Percentiles rank a stretch among this genome's conserved stretches.
Evolutionary conservation across 1,140 invertebrate species (phyloP).

Genomic region (Eufriesea mexicana): DNA sequence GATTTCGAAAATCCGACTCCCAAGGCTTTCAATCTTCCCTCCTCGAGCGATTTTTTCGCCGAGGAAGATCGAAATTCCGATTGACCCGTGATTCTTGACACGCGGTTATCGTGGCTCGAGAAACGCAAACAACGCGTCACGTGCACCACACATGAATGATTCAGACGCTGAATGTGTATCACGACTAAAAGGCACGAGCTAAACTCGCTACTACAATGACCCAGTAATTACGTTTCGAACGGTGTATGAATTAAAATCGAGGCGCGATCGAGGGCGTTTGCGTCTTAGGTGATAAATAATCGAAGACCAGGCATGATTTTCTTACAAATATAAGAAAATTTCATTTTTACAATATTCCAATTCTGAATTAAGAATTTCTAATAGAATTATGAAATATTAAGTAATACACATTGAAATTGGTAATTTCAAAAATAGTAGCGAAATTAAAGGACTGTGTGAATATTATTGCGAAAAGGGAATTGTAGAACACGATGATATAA

Average conservation of each 20-base stretch:
- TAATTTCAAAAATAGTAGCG: no score
- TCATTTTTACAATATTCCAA: no score
- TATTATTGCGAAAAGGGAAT: no score
- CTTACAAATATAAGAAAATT: no score
- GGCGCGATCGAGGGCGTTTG: neutral
- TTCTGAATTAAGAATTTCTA: no score
- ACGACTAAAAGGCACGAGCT: neutral
- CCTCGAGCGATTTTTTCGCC: neutral
- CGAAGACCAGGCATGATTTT: no score
- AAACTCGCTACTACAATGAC: constrained; percentile 5
- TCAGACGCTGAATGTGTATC: neutral
- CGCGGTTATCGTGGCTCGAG: constrained; percentile 14
- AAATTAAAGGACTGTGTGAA: no score
- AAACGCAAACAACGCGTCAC: constrained; percentile 33
- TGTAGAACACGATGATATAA: no score
- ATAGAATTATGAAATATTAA: no score
- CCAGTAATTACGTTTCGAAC: constrained; percentile 22
- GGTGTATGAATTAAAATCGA: constrained; percentile 3
- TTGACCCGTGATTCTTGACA: constrained; percentile 5
- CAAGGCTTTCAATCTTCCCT: neutral
- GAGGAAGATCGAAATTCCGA: neutral
- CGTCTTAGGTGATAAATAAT: no score
- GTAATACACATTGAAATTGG: no score
- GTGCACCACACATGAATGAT: constrained; percentile 28
- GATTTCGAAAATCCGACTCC: neutral